Evolutionary conservation across 2,888 invertebrate genomes (phyloP), one percentile per base, ranked within the genome.

Genomic region (Gerris lacustris): DNA sequence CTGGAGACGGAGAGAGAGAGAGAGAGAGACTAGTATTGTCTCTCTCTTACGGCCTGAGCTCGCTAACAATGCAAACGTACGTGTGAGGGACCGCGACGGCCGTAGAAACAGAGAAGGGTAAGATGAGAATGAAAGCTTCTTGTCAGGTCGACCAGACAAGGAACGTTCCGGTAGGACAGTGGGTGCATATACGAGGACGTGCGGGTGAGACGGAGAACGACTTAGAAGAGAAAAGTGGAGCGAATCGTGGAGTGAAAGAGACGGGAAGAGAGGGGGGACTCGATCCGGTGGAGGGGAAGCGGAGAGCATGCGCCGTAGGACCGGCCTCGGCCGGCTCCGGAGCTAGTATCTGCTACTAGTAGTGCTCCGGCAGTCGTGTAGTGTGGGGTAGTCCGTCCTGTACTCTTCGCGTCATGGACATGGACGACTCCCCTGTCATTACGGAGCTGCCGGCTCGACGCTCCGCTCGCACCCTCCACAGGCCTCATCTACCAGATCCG

Each of bases 401-500:
- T 9, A 9, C 11, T 15, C 55, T 2, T 15, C 55, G 55, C 55
- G 9, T 55, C 55, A 31, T n/a, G 62, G 62, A 69, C 63, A 70
- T 72, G 72, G 74, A 74, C 67, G 74, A 75, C 45, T 73, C 17
- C 64, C 71, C 73, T 63, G 72, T 70, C 68, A 70, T 74, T 55
- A 76, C 74, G 68, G 75, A 74, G 71, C 72, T 74, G 70, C 74
- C 73, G 72, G 71, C 72, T 72, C 69, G 70, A 44, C 68, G 72
- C 44, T 69, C 72, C 68, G 71, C 72, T 64, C 80, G 84, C 73
- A 83, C 83, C 74, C 83, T 83, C 72, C 83, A 83, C 68, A 83
- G 82, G 75, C 77, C 82, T 73, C 81, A 80, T 75, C 79, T 82
- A 72, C 81, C 82, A 75, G 43, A 31, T 43, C 63, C 44, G 44